Conservation (phyloP, 2,113 vertebrate species). For the Lagopus muta region DNA sequence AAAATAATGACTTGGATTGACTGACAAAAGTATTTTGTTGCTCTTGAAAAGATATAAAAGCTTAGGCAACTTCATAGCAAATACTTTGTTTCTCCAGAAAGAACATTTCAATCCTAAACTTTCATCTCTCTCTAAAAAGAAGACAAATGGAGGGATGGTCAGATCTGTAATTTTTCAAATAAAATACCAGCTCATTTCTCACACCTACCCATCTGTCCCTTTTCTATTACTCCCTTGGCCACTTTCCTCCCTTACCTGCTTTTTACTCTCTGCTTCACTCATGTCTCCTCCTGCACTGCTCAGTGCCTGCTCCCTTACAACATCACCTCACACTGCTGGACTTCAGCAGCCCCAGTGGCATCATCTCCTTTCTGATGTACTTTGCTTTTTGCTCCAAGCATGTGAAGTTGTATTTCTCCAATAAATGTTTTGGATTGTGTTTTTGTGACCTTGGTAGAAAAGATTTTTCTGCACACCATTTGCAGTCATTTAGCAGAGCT, state of each 20-base stretch:
- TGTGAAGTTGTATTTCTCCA: background rate
- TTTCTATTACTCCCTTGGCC: background rate
- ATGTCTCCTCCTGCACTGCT: background rate
- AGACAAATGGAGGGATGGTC: background rate
- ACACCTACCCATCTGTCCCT: background rate
- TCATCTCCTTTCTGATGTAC: background rate
- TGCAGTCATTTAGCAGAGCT: slow-evolving; percentile 10
- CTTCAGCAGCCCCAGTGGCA: background rate
- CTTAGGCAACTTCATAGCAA: background rate
- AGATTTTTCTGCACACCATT: background rate
- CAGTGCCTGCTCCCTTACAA: background rate
- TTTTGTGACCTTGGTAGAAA: background rate
- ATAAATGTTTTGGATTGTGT: background rate
- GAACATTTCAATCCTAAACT: background rate
- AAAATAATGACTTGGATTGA: background rate
- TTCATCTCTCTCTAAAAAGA: background rate
- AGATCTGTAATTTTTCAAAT: background rate
- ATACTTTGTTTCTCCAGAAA: background rate
- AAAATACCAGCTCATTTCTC: background rate
- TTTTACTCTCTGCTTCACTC: background rate
- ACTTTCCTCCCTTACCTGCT: background rate
- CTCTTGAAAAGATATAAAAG: background rate
- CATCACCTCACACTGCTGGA: background rate
- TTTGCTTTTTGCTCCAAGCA: background rate
- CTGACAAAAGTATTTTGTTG: background rate